These are phyloP conservation scores for Dicrostonyx torquatus DNA, from an alignment of 2,797 vertebrate species.

Conservation along the genomic window DNA sequence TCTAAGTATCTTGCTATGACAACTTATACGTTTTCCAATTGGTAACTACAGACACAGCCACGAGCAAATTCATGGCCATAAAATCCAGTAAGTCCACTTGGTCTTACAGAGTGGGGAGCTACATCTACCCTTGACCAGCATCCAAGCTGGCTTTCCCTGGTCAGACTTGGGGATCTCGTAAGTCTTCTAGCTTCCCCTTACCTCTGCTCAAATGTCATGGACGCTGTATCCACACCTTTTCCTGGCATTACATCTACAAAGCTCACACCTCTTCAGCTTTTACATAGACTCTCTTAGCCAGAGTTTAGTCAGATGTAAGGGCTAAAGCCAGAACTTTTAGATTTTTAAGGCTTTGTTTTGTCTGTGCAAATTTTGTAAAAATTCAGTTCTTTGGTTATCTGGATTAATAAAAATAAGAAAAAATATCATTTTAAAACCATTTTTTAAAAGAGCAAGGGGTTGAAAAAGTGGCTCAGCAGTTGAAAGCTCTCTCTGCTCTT, in stretches of 20 bases:
- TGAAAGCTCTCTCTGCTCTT: not conserved
- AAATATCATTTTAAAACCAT: not conserved
- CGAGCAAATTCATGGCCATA: not conserved
- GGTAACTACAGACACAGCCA: not conserved
- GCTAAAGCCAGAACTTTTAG: constrained; percentile 45
- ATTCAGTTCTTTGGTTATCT: constrained; percentile 31
- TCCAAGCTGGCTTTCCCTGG: not conserved
- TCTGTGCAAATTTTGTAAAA: constrained; percentile 53
- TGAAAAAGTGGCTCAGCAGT: not conserved
- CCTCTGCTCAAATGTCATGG: not conserved
- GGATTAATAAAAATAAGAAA: constrained; percentile 16
- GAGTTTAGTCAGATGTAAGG: not conserved
- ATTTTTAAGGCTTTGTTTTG: constrained; percentile 48
- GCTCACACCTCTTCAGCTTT: not conserved
- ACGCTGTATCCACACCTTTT: not conserved
- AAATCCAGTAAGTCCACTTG: constrained; percentile 12
- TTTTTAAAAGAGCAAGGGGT: not conserved
- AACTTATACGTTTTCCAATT: not conserved
- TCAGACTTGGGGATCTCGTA: not conserved
- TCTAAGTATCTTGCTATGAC: constrained; percentile 31
- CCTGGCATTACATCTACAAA: not conserved
- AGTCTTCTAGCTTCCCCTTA: not conserved
- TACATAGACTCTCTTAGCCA: not conserved
- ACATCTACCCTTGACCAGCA: not conserved
- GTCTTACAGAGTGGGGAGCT: not conserved